Conservation (phyloP, 2,888 invertebrate species). For the Limnephilus rhombicus region DNA sequence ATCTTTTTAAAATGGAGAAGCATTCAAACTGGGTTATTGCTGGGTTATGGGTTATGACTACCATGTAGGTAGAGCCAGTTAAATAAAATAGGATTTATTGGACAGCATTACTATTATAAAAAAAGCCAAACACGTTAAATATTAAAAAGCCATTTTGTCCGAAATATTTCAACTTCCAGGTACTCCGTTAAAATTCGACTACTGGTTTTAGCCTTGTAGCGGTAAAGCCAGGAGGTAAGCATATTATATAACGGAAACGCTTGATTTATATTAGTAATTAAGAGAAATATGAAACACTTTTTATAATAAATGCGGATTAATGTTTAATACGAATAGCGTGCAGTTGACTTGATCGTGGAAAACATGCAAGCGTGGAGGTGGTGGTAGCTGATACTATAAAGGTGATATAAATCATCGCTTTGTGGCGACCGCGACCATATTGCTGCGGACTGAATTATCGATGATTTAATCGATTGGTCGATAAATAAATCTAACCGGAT, state of each 20-base stretch:
- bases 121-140: neutral
- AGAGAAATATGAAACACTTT: conserved; percentile 45
- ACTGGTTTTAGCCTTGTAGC: conserved; percentile 28
- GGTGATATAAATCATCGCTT: conserved; percentile 36
- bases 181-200: conserved; percentile 20
- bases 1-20: neutral
- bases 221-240: neutral
- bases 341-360: conserved; percentile 3
- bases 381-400: neutral
- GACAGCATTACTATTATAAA: neutral
- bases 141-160: neutral
- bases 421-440: conserved; percentile 26
- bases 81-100: neutral
- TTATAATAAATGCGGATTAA: conserved; percentile 25
- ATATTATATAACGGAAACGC: conserved; percentile 32
- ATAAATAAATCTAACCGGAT: conserved; percentile 12
- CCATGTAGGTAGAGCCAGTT: neutral
- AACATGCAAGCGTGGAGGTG: conserved; percentile 14
- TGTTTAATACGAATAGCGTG: conserved; percentile 41
- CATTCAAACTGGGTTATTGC: neutral
- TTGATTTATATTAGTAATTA: conserved; percentile 42
- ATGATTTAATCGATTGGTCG: conserved; percentile 32
- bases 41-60: neutral
- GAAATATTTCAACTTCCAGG: neutral
- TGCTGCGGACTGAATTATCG: conserved; percentile 33